These are phyloP conservation scores for Enteromius afrohamiltoni DNA, from an alignment of 2,797 vertebrate species.

Conservation along the genomic window DNA sequence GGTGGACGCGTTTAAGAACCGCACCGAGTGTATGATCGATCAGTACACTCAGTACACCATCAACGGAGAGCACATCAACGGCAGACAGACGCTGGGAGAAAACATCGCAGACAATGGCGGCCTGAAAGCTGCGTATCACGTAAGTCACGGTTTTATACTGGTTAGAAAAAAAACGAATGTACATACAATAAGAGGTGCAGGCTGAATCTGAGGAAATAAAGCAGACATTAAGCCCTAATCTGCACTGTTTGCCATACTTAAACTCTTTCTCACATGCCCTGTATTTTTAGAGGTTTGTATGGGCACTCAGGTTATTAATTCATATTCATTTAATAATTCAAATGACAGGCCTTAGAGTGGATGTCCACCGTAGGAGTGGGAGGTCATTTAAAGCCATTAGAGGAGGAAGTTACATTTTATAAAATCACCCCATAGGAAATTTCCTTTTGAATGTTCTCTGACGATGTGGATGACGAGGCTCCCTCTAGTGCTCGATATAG, in stretches of 20 bases:
- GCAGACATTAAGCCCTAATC: not conserved
- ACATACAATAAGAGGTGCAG: not conserved
- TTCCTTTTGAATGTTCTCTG: no score
- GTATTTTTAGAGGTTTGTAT: not conserved
- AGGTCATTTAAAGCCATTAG: not conserved
- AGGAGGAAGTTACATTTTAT: not conserved
- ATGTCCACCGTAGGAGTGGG: not conserved
- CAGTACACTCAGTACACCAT: constrained; percentile 89
- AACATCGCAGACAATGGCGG: constrained; percentile 97
- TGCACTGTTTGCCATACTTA: not conserved
- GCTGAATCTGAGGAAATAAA: not conserved
- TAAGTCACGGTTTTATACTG: constrained; percentile 68
- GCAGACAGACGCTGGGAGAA: constrained; percentile 93
- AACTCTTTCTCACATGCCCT: not conserved
- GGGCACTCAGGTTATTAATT: not conserved
- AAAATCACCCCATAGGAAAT: not conserved
- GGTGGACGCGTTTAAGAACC: constrained; percentile 89
- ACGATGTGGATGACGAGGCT: not conserved
- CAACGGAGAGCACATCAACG: constrained; percentile 91
- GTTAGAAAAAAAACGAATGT: not conserved
- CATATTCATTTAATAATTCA: constrained; percentile 6
- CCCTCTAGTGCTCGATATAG: not conserved
- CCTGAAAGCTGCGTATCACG: constrained; percentile 94
- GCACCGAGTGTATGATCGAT: constrained; percentile 91
- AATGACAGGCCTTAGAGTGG: not conserved